Conservation (phyloP, 2,113 vertebrate genomes). For the Scophthalmus maximus region DNA sequence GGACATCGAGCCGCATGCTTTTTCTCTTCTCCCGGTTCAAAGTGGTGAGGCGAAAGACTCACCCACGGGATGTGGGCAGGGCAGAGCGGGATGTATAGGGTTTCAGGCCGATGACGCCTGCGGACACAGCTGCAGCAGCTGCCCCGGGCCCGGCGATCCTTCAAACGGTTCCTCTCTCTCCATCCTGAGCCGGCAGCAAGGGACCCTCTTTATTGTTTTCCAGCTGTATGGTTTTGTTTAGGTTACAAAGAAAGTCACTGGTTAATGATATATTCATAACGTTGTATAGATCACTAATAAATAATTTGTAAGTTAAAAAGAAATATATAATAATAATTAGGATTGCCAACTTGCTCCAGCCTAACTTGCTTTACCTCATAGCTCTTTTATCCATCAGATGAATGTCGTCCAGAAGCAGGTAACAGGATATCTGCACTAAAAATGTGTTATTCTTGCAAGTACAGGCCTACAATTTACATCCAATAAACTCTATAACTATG, state of each 20-base stretch:
- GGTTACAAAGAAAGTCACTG: constrained; percentile 1
- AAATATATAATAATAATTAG: too few relatives aligned
- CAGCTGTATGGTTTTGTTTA: background rate
- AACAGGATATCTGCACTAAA: background rate
- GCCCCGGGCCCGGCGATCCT: constrained; percentile 30
- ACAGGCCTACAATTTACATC: background rate
- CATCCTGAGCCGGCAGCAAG: background rate
- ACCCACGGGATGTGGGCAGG: constrained; percentile 77
- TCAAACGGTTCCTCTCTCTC: background rate
- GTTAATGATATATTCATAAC: too few relatives aligned
- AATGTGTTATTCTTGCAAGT: background rate
- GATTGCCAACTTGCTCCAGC: background rate
- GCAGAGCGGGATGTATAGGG: constrained; percentile 71
- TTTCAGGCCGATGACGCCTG: constrained; percentile 77
- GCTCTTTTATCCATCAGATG: background rate
- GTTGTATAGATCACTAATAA: too few relatives aligned
- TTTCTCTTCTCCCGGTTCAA: constrained; percentile 46
- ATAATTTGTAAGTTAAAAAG: too few relatives aligned
- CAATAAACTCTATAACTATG: too few relatives aligned
- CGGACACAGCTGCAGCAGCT: constrained; percentile 74
- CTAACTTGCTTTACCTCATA: background rate
- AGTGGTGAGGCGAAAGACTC: constrained; percentile 52
- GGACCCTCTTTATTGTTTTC: background rate
- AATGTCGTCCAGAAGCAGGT: background rate
- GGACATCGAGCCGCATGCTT: background rate